Conservation (phyloP, 2,797 vertebrate species). For the Hyperoplus lanceolatus region DNA sequence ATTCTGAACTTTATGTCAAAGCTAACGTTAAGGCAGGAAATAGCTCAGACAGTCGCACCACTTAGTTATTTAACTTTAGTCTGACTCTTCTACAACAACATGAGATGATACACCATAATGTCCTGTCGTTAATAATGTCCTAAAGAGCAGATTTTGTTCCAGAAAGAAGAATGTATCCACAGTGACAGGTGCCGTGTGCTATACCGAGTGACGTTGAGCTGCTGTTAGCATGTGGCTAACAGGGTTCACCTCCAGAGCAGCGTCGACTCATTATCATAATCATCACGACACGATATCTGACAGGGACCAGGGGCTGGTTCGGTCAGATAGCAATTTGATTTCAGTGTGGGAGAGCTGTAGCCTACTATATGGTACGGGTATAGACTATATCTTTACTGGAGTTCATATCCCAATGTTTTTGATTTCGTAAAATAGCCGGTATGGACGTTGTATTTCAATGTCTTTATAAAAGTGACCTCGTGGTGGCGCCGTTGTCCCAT, state of each 20-base stretch:
- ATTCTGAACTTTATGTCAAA: conserved; percentile 11
- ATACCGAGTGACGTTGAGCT: neutral
- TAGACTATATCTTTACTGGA: neutral
- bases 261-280: neutral
- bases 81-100: neutral
- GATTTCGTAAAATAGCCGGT: neutral
- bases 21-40: neutral
- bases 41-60: neutral
- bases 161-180: neutral
- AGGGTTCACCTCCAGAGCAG: conserved; percentile 16
- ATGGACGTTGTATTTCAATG: neutral
- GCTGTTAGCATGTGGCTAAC: conserved; percentile 26
- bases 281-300: neutral
- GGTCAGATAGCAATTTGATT: no score
- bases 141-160: neutral
- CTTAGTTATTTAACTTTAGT: conserved; percentile 2
- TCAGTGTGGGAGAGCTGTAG: neutral
- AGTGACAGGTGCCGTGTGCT: neutral
- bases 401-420: neutral
- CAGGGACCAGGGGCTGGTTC: neutral
- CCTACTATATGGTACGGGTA: accelerated
- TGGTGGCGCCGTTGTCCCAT: conserved; percentile 7
- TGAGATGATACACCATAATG: no score
- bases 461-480: conserved; percentile 1
- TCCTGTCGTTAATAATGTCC: neutral